phyloP scores from a whole-genome alignment of 2,888 invertebrate genomes.

The Perizoma flavofasciatum region DNA sequence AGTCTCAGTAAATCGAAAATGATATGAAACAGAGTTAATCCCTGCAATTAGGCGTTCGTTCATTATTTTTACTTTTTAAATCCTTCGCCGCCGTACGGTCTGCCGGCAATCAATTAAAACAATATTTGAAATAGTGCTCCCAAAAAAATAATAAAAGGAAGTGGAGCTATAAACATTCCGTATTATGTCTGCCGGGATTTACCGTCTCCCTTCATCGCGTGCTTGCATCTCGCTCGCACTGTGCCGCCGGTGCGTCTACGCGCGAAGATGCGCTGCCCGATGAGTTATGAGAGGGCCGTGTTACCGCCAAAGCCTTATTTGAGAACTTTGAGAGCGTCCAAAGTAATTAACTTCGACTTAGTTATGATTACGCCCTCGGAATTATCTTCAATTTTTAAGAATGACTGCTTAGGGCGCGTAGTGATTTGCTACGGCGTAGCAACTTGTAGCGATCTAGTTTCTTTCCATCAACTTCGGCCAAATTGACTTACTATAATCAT shows the following conservation, averaged over 20 bases:
- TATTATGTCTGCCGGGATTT: slow-evolving; percentile 58
- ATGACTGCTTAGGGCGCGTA: slow-evolving; percentile 43
- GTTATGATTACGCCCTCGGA: slow-evolving; percentile 69
- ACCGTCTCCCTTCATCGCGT: slow-evolving; percentile 45
- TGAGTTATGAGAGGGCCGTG: slow-evolving; percentile 73
- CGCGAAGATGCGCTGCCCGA: slow-evolving; percentile 64
- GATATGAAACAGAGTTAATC: slow-evolving; percentile 60
- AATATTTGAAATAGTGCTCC: slow-evolving; percentile 81
- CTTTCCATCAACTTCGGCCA: not conserved
- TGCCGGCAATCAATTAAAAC: slow-evolving; percentile 82
- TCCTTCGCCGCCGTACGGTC: slow-evolving; percentile 74
- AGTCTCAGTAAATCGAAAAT: slow-evolving; percentile 58
- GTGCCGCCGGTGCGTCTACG: slow-evolving; percentile 77
- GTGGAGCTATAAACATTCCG: slow-evolving; percentile 74
- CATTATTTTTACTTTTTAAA: slow-evolving; percentile 33
- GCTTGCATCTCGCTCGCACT: slow-evolving; percentile 53
- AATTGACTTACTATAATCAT: too few species aligned
- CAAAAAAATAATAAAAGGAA: slow-evolving; percentile 75
- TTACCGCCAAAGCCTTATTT: slow-evolving; percentile 82
- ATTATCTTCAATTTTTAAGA: slow-evolving; percentile 50
- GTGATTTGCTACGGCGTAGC: slow-evolving; percentile 54
- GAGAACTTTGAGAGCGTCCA: slow-evolving; percentile 56
- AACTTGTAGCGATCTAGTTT: slow-evolving; percentile 13
- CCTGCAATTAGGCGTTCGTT: slow-evolving; percentile 68
- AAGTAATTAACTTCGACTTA: slow-evolving; percentile 80